Evolutionary conservation across 2,797 vertebrate species (phyloP).

Genomic region (Miichthys miiuy): DNA sequence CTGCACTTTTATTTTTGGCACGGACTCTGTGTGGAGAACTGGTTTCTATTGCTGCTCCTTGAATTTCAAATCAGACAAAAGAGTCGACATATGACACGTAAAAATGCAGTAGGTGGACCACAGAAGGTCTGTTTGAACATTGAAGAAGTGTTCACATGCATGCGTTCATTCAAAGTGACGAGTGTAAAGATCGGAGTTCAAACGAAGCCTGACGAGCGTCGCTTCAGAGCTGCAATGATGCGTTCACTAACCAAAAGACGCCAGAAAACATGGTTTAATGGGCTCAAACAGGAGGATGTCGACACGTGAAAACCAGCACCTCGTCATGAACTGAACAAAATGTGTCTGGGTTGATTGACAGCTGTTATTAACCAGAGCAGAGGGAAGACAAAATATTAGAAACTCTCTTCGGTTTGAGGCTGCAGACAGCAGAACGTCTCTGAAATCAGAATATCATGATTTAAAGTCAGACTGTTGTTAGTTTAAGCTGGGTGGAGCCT

Average conservation of each 20-base stretch:
- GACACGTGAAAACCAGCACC: background rate
- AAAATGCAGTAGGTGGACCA: background rate
- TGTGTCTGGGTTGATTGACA: background rate
- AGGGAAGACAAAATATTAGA: background rate
- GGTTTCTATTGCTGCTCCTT: background rate
- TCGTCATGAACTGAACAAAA: background rate
- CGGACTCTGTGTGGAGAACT: background rate
- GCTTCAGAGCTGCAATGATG: background rate
- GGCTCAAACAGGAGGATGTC: background rate
- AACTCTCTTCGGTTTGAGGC: background rate
- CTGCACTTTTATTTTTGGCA: slow-evolving; percentile 21
- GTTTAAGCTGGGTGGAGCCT: background rate
- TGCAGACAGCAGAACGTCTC: background rate
- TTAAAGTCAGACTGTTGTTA: background rate
- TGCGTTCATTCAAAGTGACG: background rate
- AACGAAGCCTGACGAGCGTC: background rate
- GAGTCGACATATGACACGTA: slow-evolving; percentile 16
- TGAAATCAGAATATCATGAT: background rate
- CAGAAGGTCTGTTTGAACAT: background rate
- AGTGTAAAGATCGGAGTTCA: background rate
- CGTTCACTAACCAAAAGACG: background rate
- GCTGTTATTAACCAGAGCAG: background rate
- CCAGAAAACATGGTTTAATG: background rate
- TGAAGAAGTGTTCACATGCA: background rate
- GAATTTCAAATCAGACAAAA: slow-evolving; percentile 48